These are phyloP conservation scores for Ara ararauna DNA, from an alignment of 2,797 vertebrate species.

Conservation along the genomic window DNA sequence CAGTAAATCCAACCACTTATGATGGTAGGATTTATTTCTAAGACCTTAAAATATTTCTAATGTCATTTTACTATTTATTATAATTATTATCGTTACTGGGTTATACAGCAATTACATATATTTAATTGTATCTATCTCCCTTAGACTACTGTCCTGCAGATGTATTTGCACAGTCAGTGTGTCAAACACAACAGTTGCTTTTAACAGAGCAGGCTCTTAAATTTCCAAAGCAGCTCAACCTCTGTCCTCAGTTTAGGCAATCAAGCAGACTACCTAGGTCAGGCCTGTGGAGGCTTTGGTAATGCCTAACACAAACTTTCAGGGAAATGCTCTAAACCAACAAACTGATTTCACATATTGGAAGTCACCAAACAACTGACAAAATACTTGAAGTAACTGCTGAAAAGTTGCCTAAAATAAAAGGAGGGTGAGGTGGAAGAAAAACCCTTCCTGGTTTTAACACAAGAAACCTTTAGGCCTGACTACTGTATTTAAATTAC, in stretches of 20 bases:
- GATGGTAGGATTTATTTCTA: neutral
- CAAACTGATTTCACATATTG: neutral
- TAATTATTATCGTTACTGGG: neutral
- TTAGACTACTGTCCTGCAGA: neutral
- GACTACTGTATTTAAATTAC: constrained; percentile 73
- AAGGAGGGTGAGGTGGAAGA: neutral
- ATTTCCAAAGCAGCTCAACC: neutral
- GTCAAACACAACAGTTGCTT: neutral
- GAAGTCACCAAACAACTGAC: neutral
- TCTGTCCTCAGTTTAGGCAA: neutral
- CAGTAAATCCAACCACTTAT: neutral
- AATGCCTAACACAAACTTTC: neutral
- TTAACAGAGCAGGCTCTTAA: neutral
- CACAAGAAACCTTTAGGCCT: constrained; percentile 52
- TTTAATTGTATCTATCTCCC: neutral
- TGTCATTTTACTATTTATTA: neutral
- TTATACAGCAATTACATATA: neutral
- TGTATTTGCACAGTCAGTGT: neutral
- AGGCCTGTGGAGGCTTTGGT: neutral
- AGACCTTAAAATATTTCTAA: neutral
- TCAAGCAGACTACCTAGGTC: neutral
- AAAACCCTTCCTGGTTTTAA: neutral
- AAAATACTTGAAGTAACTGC: neutral
- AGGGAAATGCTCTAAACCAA: neutral
- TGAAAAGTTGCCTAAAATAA: constrained; percentile 25